These are phyloP conservation scores for Oceanodroma tethys DNA, from an alignment of 2,113 vertebrate genomes.

Conservation along the genomic window DNA sequence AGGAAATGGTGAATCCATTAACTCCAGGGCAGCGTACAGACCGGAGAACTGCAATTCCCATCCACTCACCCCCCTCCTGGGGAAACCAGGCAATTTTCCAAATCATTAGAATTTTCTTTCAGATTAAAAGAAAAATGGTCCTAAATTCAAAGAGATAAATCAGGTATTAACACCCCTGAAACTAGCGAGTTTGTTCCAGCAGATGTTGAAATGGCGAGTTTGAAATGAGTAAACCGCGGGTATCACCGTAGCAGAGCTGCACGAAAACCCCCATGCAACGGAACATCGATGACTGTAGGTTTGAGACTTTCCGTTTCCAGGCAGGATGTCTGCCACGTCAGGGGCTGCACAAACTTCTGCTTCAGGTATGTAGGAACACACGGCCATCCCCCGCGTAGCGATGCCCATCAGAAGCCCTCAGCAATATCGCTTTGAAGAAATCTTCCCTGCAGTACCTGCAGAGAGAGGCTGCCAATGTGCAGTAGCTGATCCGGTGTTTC, in stretches of 20 bases:
- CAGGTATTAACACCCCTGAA: background rate
- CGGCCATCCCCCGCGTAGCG: rapidly evolving
- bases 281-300: background rate
- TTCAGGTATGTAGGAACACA: background rate
- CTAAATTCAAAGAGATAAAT: background rate
- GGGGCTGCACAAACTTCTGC: background rate
- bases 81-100: background rate
- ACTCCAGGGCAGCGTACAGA: background rate
- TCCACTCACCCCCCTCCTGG: background rate
- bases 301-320: background rate
- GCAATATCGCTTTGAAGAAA: background rate
- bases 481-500: background rate
- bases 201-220: background rate
- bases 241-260: background rate
- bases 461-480: background rate
- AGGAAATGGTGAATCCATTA: slow-evolving; percentile 43
- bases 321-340: background rate
- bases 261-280: rapidly evolving
- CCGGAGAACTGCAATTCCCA: background rate
- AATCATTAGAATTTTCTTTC: background rate
- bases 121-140: background rate
- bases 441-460: background rate
- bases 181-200: background rate
- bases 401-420: background rate
- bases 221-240: background rate